Evolutionary conservation across 1,140 invertebrate species (phyloP).

Genomic region (Pomacea maculata): DNA sequence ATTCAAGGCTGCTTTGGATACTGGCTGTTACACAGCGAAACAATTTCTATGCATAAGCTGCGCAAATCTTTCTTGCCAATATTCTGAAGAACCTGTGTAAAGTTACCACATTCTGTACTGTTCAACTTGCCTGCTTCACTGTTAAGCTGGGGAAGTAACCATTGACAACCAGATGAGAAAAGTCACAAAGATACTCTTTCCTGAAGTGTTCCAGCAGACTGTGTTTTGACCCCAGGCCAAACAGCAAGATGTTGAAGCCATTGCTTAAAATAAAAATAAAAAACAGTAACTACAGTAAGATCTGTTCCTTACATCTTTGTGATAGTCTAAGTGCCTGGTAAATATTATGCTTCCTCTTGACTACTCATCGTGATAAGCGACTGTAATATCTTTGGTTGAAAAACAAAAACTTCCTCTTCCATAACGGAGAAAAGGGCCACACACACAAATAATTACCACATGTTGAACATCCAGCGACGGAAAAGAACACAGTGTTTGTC

Average conservation of each 20-base stretch:
- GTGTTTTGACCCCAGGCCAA: slow-evolving; percentile 90
- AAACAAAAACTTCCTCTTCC: background rate
- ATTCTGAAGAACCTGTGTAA: no score
- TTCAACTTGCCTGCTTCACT: slow-evolving; percentile 77
- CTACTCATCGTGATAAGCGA: no score
- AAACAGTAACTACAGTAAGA: slow-evolving; percentile 57
- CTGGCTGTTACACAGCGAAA: background rate
- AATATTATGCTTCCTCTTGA: no score
- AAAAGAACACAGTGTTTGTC: slow-evolving; percentile 48
- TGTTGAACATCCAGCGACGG: slow-evolving; percentile 29
- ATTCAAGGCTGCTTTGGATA: no score
- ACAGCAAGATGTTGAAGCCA: slow-evolving; percentile 86
- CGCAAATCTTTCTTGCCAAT: no score
- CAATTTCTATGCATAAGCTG: background rate
- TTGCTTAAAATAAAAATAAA: slow-evolving; percentile 72
- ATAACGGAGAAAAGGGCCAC: background rate
- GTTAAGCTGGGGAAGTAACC: slow-evolving; percentile 92
- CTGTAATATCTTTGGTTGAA: slow-evolving; percentile 8
- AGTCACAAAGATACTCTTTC: slow-evolving; percentile 72
- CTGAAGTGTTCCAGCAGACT: slow-evolving; percentile 81
- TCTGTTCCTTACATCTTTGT: no score
- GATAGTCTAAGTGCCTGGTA: no score
- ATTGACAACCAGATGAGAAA: slow-evolving; percentile 83
- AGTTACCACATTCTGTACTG: background rate
- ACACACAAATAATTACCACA: slow-evolving; percentile 22